These are phyloP conservation scores for Ascaphus truei DNA, from an alignment of 2,113 vertebrate species.

Conservation along the genomic window DNA sequence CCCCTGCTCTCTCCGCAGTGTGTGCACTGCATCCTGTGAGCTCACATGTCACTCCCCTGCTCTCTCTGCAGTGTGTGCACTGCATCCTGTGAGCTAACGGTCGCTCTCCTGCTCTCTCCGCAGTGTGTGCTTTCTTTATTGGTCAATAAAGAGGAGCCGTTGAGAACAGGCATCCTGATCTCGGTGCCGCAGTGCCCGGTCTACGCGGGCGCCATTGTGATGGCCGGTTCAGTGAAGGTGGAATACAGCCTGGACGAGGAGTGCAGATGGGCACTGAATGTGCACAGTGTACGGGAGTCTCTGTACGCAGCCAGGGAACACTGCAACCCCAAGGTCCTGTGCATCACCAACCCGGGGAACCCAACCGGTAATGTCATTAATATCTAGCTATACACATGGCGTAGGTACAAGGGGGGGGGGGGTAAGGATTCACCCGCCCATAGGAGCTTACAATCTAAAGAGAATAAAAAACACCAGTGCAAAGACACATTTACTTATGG, in stretches of 20 bases:
- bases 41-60: no score
- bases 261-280: slow-evolving; percentile 55
- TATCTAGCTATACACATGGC: no score
- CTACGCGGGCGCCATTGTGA: background rate
- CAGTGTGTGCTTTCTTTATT: slow-evolving; percentile 53
- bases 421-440: background rate
- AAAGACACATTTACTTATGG: no score
- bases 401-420: no score
- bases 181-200: slow-evolving; percentile 44
- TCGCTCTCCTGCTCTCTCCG: background rate
- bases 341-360: slow-evolving; percentile 67
- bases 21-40: no score
- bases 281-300: slow-evolving; percentile 50
- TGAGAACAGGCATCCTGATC: slow-evolving; percentile 51
- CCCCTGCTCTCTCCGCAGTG: no score
- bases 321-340: slow-evolving; percentile 58
- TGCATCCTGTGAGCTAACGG: no score
- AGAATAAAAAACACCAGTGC: no score
- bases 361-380: no score
- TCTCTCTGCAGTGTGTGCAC: no score
- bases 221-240: slow-evolving; percentile 37
- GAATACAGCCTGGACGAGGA: slow-evolving; percentile 61
- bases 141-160: slow-evolving; percentile 33
- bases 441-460: background rate
- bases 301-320: slow-evolving; percentile 42